Evolutionary conservation across 2,113 vertebrate genomes (phyloP), one percentile per base, ranked within the genome.

Genomic region (Lucifuga dentata): DNA sequence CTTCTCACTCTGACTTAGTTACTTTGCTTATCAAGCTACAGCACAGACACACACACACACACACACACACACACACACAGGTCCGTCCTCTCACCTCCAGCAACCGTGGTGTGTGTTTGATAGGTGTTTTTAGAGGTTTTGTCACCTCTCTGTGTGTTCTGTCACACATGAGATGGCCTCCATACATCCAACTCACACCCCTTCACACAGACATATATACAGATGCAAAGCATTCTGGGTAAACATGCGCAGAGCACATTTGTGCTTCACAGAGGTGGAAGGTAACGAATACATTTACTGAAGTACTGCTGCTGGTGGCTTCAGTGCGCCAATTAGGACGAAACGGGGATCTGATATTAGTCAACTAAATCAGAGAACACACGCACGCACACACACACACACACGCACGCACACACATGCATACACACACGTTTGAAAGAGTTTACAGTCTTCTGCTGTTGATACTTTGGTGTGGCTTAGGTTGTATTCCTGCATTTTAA

Each of bases 401-500:
- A 16, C 26, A 29, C 26, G 8, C 26, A 29, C 26, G 7, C 26
- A 29, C 26, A 21, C 33, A 26, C 21, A 39, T 21, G 13, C 21
- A 49, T 15, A 29, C 26, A 29, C 26, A 29, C 26, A n/a, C n/a
- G n/a, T n/a, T n/a, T 19, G n/a, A n/a, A n/a, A n/a, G n/a, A n/a
- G n/a, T n/a, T 44, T 39, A 39, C 68, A 62, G 70, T 67, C 46
- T 0, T 46, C 38, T 51, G 65, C 32, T 15, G 49, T n/a, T 80
- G 83, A 86, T 86, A n/a, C n/a, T n/a, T 83, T 86, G 83, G 50
- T 48, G 77, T 70, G 29, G 39, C 49, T 15, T 26, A 2, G 53
- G 8, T 76, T 73, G 78, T 81, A 73, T 73, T 43, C 66, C 63
- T 76, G 74, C 77, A 63, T 86, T 81, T 83, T 62, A 81, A 78